Evolutionary conservation across 2,888 invertebrate genomes (phyloP), one percentile per base, ranked within the genome.

Genomic region (Cetonia aurata): DNA sequence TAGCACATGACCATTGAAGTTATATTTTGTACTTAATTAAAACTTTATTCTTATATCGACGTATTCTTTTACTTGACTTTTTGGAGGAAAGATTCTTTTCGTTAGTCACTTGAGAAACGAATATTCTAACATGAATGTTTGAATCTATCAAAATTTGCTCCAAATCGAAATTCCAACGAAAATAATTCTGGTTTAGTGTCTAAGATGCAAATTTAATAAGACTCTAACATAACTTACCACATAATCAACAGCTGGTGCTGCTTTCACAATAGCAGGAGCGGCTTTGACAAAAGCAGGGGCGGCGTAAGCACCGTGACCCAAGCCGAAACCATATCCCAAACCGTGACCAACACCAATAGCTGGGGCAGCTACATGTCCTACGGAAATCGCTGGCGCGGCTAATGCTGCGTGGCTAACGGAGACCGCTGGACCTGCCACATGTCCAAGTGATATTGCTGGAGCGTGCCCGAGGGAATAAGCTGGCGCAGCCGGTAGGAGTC

Each of bases 401-500:
- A 69, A 60, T 31, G 73, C 73, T 6, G 72, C 68, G 57, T 71
- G 70, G 17, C 67, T 65, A 31, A 74, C 71, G n/a, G 59, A 59
- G 12, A 59, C 19, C 3, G 59, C 59, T 31, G 59, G 59, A 6
- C n/a, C 59, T 6, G 44, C 57, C 12, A 10, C 57, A 19, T 67
- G 71, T 25, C 67, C 71, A 8, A 67, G 50, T 0, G 59, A 59
- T n/a, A 25, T 6, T 1, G 65, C 71, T 50, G 67, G 50, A 66
- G 71, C 53, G 15, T 67, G 67, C 31, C 66, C 71, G 17, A 70
- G 48, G n/a, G 66, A 59, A 25, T 55, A 52, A 8, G 55, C 69
- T 48, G 59, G 59, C 31, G 56, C 65, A 6, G 52, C 60, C 55
- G 73, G 85, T 77, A 81, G 84, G 74, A 89, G 78, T 0, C 88